These are phyloP conservation scores for Python bivittatus DNA, from an alignment of 2,113 vertebrate genomes.

Conservation along the genomic window DNA sequence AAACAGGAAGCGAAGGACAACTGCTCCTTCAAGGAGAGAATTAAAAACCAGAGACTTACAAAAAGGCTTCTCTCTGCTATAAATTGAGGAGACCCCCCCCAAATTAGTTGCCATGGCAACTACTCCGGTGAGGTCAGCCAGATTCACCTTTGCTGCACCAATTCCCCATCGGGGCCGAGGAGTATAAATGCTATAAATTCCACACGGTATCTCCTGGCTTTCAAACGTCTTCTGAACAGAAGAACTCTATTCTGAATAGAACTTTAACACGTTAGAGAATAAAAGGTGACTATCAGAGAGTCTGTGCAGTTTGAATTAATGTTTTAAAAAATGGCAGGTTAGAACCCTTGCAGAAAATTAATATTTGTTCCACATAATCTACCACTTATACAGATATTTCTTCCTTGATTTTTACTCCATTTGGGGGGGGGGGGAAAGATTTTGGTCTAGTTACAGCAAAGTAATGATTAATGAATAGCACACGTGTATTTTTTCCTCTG, in stretches of 20 bases:
- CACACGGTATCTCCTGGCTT: conserved; percentile 32
- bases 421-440: not conserved
- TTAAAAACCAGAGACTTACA: conserved; percentile 5
- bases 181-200: conserved; percentile 67
- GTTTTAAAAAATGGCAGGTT: not conserved
- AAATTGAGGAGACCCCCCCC: conserved; percentile 63
- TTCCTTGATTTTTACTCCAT: not conserved
- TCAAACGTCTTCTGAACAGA: conserved; percentile 47
- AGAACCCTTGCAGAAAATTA: conserved; percentile 9
- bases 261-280: conserved; percentile 28
- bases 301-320: not conserved
- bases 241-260: too few species aligned
- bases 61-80: conserved; percentile 65
- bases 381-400: not conserved
- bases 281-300: conserved; percentile 42
- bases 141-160: conserved; percentile 70
- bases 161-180: conserved; percentile 72
- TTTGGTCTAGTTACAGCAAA: not conserved
- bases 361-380: not conserved
- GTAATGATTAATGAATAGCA: not conserved
- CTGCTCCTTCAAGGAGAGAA: conserved; percentile 40
- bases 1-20: not conserved
- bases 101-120: conserved; percentile 75
- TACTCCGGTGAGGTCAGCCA: conserved; percentile 70
- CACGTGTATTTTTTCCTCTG: not conserved